Conservation (phyloP, 2,888 invertebrate genomes). For the Amorpha juglandis region DNA sequence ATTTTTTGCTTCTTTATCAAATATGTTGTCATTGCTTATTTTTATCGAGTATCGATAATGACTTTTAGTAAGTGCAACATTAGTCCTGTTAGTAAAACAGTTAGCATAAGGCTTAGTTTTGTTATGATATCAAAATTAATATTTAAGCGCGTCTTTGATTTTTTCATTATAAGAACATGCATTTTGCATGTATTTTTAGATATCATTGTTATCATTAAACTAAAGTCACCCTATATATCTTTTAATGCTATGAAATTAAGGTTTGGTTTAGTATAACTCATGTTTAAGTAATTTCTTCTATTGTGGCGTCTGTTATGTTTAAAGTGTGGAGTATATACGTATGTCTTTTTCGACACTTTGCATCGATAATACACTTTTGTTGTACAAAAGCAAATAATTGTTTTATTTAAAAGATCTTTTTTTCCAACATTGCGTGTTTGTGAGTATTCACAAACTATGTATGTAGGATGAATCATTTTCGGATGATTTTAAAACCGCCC, state of each 20-base stretch:
- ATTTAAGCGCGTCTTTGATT: not conserved
- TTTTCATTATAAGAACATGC: not conserved
- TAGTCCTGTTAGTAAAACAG: constrained; percentile 20
- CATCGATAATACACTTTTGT: constrained; percentile 9
- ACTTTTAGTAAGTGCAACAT: not conserved
- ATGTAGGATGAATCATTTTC: too few species aligned
- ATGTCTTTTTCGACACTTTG: not conserved
- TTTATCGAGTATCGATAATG: constrained; percentile 12
- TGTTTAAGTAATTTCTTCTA: not conserved
- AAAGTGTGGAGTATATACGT: not conserved
- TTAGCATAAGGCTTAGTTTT: not conserved
- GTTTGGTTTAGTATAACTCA: not conserved
- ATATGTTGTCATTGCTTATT: not conserved
- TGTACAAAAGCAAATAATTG: constrained; percentile 13
- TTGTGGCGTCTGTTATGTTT: not conserved
- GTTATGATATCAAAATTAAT: not conserved
- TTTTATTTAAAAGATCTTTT: constrained; percentile 1
- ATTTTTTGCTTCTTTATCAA: not conserved
- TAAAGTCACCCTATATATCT: not conserved
- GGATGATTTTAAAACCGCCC: too few species aligned
- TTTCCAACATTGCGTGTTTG: not conserved
- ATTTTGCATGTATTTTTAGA: not conserved
- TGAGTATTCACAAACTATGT: constrained; percentile 16
- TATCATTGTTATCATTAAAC: not conserved
- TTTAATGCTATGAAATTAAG: not conserved